Percentiles rank a stretch among this genome's conserved stretches.
phyloP scores from a whole-genome alignment of 53 echinoderm and acorn worm genomes.

The Luidia sarsii region DNA sequence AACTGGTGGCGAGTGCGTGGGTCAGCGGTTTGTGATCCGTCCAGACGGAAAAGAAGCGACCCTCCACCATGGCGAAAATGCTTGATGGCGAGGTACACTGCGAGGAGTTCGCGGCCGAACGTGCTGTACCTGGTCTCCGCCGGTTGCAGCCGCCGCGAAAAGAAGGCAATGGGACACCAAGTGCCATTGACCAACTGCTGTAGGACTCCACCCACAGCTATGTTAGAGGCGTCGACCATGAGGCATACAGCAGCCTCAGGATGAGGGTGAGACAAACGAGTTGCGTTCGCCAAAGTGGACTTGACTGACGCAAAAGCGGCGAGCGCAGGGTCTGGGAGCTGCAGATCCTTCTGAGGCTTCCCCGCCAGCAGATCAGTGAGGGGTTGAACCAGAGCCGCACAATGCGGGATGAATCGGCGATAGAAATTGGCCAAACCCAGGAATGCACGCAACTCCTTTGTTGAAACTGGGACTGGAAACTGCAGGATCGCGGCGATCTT shows the following conservation, averaged over 20 bases:
- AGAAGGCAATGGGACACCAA: constrained; percentile 63
- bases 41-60: constrained; percentile 7
- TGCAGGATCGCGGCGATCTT: constrained; percentile 28
- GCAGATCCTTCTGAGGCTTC: neutral
- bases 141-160: constrained; percentile 43
- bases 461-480: constrained; percentile 33
- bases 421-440: constrained; percentile 62
- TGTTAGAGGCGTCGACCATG: constrained; percentile 37
- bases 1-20: neutral
- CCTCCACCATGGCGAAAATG: constrained; percentile 54
- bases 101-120: constrained; percentile 47
- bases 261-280: neutral
- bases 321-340: neutral
- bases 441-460: constrained; percentile 38
- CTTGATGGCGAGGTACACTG: constrained; percentile 34
- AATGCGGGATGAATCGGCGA: constrained; percentile 40
- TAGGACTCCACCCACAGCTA: constrained; percentile 13
- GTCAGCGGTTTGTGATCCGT: constrained; percentile 59
- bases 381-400: neutral
- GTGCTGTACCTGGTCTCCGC: constrained; percentile 47
- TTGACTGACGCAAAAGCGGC: constrained; percentile 29
- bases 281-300: constrained; percentile 7
- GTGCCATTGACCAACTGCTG: constrained; percentile 29
- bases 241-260: constrained; percentile 28
- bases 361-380: neutral